Evolutionary conservation across 2,797 vertebrate genomes (phyloP), one percentile per base, ranked within the genome.

Genomic region (Eospalax fontanierii): DNA sequence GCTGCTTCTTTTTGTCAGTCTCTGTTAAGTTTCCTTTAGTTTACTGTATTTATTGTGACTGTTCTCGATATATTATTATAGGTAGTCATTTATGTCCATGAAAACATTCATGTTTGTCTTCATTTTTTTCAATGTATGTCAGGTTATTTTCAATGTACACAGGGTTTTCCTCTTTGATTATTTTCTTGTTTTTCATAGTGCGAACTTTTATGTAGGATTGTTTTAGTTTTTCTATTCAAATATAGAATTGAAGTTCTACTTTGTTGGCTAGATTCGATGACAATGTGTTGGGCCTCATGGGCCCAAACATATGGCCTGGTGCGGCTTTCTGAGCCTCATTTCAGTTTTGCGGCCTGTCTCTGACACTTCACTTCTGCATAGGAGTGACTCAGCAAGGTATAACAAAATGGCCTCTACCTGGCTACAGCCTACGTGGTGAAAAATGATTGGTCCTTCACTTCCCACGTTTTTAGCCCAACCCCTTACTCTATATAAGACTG

Each of bases 171-270:
- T 63, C 12, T 95, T 4, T 70, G 40, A 74, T 68, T 59, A n/a
- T 82, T 93, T 8, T 71, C 70, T 59, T 46, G 26, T 86, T 93
- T 6, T 78, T 89, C 35, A 40, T 4, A 82, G 63, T 30, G 28
- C 71, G 5, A 9, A 35, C 4, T 70, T 76, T 79, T 54, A 61
- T 43, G 40, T 90, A 79, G 30, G 81, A 82, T 90, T 74, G 83
- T 83, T 92, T 94, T 85, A 70, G 2, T 59, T 33, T n/a, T 92
- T 88, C 15, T 86, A 78, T 75, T 88, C 14, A 94, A 93, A 76
- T 91, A 89, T 75, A 4, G 28, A 87, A 46, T 78, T 90, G 11
- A 93, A 90, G 35, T 71, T 74, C 33, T 2, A 90, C 19, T 79
- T 95, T 50, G 30, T 76, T 73, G 91, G 66, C 43, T 87, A 54